A percentile compares a stretch with the other conserved stretches of the same genome.
These are phyloP conservation scores for Pristionchus entomophagus DNA, from an alignment of 2,888 invertebrate species.

Conservation along the genomic window DNA sequence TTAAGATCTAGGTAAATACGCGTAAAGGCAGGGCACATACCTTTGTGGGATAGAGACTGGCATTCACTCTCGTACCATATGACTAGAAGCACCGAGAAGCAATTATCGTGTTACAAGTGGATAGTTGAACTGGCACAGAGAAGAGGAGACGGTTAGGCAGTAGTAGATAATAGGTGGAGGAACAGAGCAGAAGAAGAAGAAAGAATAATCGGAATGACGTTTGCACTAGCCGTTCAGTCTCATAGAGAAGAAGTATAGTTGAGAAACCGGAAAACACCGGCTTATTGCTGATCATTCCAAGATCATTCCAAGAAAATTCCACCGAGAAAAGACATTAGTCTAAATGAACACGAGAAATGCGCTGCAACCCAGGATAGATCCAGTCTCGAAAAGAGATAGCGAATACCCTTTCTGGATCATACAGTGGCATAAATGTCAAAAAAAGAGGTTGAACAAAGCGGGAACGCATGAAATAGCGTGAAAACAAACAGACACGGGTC, in stretches of 20 bases:
- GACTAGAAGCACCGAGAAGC: neutral
- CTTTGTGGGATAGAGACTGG: neutral
- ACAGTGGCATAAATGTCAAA: neutral
- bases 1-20: neutral
- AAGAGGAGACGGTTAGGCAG: conserved; percentile 19
- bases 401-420: neutral
- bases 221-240: neutral
- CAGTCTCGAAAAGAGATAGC: neutral
- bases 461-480: conserved; percentile 16
- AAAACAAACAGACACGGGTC: neutral
- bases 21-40: neutral
- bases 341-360: neutral
- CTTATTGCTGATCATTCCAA: neutral
- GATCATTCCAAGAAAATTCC: neutral
- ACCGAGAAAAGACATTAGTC: neutral
- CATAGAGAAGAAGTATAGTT: too few species aligned
- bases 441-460: neutral
- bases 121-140: neutral
- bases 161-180: neutral
- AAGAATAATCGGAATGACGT: conserved; percentile 34
- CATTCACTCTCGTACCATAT: conserved; percentile 16
- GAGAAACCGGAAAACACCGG: too few species aligned
- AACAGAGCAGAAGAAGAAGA: neutral
- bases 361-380: neutral
- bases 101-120: conserved; percentile 41